Conservation (phyloP, 2,113 vertebrate species). For the Equus przewalskii region DNA sequence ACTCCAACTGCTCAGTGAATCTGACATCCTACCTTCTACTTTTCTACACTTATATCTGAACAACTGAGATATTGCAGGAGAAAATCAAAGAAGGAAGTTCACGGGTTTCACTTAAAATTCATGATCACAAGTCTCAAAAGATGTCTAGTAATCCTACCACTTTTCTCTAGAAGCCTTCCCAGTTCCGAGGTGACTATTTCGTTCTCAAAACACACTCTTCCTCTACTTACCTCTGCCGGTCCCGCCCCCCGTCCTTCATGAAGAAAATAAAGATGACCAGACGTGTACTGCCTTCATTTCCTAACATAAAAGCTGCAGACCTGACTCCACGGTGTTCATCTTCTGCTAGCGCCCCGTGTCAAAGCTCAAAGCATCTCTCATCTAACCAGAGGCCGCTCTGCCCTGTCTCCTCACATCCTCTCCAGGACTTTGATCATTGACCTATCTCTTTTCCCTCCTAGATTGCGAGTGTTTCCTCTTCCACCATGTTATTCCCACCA, state of each 20-base stretch:
- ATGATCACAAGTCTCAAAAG: background rate
- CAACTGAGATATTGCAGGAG: background rate
- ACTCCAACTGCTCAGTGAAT: background rate
- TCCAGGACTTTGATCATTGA: background rate
- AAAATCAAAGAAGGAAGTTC: background rate
- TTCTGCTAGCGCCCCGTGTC: background rate
- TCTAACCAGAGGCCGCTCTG: background rate
- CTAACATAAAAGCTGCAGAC: background rate
- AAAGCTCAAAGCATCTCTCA: background rate
- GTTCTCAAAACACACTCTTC: background rate
- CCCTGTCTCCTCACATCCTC: background rate
- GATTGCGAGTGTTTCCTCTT: background rate
- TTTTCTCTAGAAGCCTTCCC: background rate
- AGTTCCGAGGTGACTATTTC: background rate
- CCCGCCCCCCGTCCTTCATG: background rate
- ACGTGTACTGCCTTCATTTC: background rate
- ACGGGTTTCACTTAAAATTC: background rate
- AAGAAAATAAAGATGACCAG: background rate
- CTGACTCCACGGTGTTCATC: rapidly evolving
- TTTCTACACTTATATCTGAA: background rate
- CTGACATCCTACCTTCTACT: background rate
- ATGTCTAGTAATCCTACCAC: background rate
- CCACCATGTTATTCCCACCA: background rate
- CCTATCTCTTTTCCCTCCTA: background rate
- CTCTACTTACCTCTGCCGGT: background rate